Base-by-base conservation (phyloP, 2,888 invertebrate species). In the Leucozona laternaria region DNA sequence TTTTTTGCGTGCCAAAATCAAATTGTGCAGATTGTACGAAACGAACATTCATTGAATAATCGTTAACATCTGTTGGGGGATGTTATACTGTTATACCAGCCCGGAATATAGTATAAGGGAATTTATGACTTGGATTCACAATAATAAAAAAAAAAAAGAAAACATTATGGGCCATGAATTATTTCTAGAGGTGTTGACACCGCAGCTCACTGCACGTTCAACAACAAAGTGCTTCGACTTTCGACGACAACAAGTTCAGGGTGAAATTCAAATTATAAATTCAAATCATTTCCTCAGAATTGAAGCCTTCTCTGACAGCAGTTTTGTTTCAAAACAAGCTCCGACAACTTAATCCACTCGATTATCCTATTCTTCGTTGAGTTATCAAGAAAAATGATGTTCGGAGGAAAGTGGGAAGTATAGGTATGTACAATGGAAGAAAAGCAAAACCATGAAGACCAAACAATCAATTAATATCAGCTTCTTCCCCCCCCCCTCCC, bases 61-160 rank as follows among this genome's bases (percentile, higher is more conserved):
- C 90, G 90, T 90, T 90, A 91, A 90, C 92, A 92, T 90, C 92
- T 91, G 83, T 79, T 28, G 28, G 34, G 45, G 57, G 70, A 57
- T 75, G 70, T 53, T 68, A 11, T 31, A 45, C n/a, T n/a, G n/a
- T 8, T 20, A 48, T 11, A 2, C 53, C 53, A 50, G 50, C 4
- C 68, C 31, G 7, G 11, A 68, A 11, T 66, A 13, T n/a, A 34
- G 15, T 22, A 8, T 28, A 22, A 15, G 15, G 37, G 37, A 68
- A 68, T 68, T 68, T 68, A 68, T 68, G 68, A 53, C 68, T 68
- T 37, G 37, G 37, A 53, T 37, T 68, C 22, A 2, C 34, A 53
- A 37, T 53, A 53, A 53, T 37, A 68, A 68, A 53, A 50, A 50
- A 28, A 4, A 48, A 20, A 48, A 53, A 25, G 25, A 15, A 45